Conservation (phyloP, 2,888 invertebrate genomes). For the Amiota mariae region DNA sequence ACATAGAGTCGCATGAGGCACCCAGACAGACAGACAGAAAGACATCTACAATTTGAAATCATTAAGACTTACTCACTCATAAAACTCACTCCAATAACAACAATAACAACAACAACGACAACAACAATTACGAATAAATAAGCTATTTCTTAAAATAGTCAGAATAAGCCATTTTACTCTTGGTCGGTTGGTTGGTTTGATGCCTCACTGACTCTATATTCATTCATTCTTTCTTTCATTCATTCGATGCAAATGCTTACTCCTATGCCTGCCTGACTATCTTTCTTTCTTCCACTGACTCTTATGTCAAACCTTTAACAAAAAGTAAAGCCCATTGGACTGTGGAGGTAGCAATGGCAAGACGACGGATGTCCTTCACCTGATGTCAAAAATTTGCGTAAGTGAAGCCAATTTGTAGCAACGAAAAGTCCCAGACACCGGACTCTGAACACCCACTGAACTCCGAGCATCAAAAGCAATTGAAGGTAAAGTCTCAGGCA, state of each 20-base stretch:
- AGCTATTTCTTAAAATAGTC: slow-evolving; percentile 49
- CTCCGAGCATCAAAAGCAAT: not conserved
- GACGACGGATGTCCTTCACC: slow-evolving; percentile 45
- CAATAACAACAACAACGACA: too few species aligned
- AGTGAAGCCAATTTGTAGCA: slow-evolving; percentile 50
- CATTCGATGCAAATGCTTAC: too few species aligned
- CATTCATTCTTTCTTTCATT: too few species aligned
- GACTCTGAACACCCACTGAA: not conserved
- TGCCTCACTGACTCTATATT: not conserved
- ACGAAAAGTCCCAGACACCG: slow-evolving; percentile 33
- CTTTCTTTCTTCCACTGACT: not conserved
- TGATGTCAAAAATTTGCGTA: slow-evolving; percentile 43
- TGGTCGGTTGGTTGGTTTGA: not conserved
- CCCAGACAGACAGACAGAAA: not conserved
- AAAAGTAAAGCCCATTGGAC: not conserved
- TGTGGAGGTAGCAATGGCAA: not conserved
- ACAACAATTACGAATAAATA: slow-evolving; percentile 43
- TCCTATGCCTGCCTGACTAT: not conserved
- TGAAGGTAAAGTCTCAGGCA: not conserved
- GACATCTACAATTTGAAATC: slow-evolving; percentile 23
- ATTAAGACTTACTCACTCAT: slow-evolving; percentile 21
- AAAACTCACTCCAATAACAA: slow-evolving; percentile 16
- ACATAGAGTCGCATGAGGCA: too few species aligned
- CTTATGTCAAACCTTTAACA: not conserved
- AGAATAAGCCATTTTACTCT: slow-evolving; percentile 49